phyloP scores from a whole-genome alignment of 2,888 invertebrate genomes.

The Tiliacea citrago region DNA sequence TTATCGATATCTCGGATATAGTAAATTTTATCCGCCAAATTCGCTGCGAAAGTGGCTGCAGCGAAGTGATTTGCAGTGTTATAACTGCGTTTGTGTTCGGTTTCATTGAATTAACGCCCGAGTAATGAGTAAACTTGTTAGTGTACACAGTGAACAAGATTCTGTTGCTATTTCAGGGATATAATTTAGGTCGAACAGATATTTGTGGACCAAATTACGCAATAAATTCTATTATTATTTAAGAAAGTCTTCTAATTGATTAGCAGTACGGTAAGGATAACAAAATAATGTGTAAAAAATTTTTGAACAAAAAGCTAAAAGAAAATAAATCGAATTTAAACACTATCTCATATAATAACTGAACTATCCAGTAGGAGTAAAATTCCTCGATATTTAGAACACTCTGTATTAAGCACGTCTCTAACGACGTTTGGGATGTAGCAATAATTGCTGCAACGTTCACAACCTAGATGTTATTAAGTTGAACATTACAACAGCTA shows the following conservation, averaged over 20 bases:
- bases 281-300: not conserved
- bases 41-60: conserved; percentile 43
- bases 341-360: not conserved
- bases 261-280: not conserved
- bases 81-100: conserved; percentile 46
- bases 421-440: conserved; percentile 76
- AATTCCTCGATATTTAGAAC: conserved; percentile 51
- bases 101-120: conserved; percentile 31
- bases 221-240: not conserved
- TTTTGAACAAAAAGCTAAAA: not conserved
- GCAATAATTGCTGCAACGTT: conserved; percentile 82
- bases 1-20: conserved; percentile 75
- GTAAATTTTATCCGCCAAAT: conserved; percentile 56
- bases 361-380: not conserved
- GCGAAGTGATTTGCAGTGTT: conserved; percentile 49
- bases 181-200: not conserved
- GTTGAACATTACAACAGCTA: conserved; percentile 74
- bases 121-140: conserved; percentile 55
- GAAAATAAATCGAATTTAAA: not conserved
- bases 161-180: conserved; percentile 9
- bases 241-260: not conserved
- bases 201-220: not conserved
- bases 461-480: conserved; percentile 79
- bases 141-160: conserved; percentile 13
- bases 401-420: conserved; percentile 51